Evolutionary conservation across 2,888 invertebrate genomes (phyloP).

Genomic region (Oeneis ivallda): DNA sequence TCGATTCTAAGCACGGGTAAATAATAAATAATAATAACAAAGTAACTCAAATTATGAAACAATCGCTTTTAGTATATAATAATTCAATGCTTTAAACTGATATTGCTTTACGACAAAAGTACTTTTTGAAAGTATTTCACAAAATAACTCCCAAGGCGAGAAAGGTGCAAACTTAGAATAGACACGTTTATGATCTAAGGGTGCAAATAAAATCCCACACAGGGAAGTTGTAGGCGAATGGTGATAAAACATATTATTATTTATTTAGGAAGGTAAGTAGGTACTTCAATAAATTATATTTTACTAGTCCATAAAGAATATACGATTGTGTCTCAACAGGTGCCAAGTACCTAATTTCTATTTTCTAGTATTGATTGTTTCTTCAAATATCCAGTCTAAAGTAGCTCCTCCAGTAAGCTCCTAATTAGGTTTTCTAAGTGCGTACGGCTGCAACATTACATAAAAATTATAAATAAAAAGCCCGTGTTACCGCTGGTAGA

Average conservation of each 20-base stretch:
- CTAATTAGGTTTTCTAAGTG: too few species aligned
- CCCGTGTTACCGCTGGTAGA: too few species aligned
- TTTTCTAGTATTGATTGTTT: not conserved
- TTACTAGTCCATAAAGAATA: conserved; percentile 2
- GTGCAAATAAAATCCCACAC: not conserved
- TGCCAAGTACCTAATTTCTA: not conserved
- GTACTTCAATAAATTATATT: conserved; percentile 7
- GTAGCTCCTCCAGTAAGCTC: too few species aligned
- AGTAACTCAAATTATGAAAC: too few species aligned
- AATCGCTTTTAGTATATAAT: too few species aligned
- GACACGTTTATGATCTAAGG: not conserved
- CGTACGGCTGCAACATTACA: too few species aligned
- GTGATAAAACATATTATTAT: not conserved
- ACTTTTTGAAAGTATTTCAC: not conserved
- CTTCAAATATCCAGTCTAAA: too few species aligned
- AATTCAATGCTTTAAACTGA: not conserved
- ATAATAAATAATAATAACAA: too few species aligned
- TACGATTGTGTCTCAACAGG: not conserved
- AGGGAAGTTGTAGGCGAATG: conserved; percentile 9
- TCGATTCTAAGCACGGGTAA: too few species aligned
- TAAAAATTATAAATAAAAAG: too few species aligned
- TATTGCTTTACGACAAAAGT: not conserved
- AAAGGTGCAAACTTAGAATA: not conserved
- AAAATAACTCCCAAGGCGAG: not conserved
- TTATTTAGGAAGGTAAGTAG: not conserved